Evolutionary conservation across 2,797 vertebrate genomes (phyloP), one percentile per base, ranked within the genome.

Genomic region (Menidia menidia): DNA sequence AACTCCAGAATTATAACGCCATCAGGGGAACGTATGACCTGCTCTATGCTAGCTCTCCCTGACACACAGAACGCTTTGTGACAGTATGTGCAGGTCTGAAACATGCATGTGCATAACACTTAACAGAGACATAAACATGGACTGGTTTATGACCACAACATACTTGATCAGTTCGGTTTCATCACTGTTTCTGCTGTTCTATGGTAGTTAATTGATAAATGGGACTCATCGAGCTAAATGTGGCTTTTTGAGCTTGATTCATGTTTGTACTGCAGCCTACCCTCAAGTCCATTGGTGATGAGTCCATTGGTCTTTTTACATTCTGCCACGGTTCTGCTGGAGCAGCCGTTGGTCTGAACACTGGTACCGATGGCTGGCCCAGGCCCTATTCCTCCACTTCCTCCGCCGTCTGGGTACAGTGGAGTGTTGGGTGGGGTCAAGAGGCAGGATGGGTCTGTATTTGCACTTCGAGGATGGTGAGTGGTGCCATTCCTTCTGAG

Each of bases 391-490:
- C 76, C 78, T 32, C 61, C 77, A 7, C 58, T 51, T 0, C 71
- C 77, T 10, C 84, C 88, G 39, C 77, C 86, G 0, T 97, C 96
- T 0, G 95, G 94, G 88, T 95, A 95, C 1, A 97, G 89, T 0
- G 97, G 96, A 1, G 96, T 97, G 87, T 96, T 95, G 16, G 97
- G 96, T 0, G 97, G 96, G 0, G 97, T 97, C 81, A 97, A 83
- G 62, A 98, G 90, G 86, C 96, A 97, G 11, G 96, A 96, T 0
- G 95, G 71, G 71, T 97, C 96, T 0, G 87, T 52, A 25, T 90
- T 92, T 56, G 77, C 76, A 0, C 92, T 76, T 0, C 79, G 86
- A 0, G 60, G n/a, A 0, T 89, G 89, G 53, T 91, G 94, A 68
- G 89, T 32, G 2, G 82, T 70, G 50, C 90, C 92, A 15, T 94